phyloP scores from a whole-genome alignment of 2,797 vertebrate genomes.

The Bovichtus variegatus region DNA sequence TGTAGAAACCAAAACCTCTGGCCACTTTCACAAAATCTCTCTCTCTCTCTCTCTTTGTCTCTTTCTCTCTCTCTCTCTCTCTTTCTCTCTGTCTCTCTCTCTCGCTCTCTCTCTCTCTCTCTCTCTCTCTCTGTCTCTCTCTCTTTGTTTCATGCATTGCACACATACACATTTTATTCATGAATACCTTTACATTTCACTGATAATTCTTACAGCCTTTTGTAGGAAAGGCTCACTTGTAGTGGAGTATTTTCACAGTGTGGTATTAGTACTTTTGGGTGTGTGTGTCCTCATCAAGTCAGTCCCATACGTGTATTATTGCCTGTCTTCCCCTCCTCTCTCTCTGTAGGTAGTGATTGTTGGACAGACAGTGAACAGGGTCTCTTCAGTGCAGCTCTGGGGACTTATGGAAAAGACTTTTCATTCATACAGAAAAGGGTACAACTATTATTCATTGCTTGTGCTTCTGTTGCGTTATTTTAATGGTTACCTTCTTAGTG shows the following conservation, averaged over 20 bases:
- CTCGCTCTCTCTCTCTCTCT: too few relatives aligned
- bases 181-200: too few relatives aligned
- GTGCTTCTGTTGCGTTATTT: too few relatives aligned
- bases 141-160: constrained; percentile 1
- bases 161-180: too few relatives aligned
- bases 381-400: constrained; percentile 77
- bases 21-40: constrained; percentile 10
- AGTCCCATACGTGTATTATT: not conserved
- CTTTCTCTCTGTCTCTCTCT: not conserved
- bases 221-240: too few relatives aligned
- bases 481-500: too few relatives aligned
- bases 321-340: not conserved
- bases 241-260: too few relatives aligned
- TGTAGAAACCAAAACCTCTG: constrained; percentile 43
- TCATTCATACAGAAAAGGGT: constrained; percentile 83
- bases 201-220: too few relatives aligned
- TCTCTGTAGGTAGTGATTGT: constrained; percentile 78
- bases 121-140: not conserved
- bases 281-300: not conserved
- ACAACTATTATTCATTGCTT: constrained; percentile 30
- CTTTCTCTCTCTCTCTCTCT: not conserved
- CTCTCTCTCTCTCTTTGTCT: not conserved
- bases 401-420: constrained; percentile 84
- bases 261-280: too few relatives aligned
- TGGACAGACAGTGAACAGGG: constrained; percentile 83